Conservation (phyloP, 1,140 invertebrate species). For the Micrasema minimum region DNA sequence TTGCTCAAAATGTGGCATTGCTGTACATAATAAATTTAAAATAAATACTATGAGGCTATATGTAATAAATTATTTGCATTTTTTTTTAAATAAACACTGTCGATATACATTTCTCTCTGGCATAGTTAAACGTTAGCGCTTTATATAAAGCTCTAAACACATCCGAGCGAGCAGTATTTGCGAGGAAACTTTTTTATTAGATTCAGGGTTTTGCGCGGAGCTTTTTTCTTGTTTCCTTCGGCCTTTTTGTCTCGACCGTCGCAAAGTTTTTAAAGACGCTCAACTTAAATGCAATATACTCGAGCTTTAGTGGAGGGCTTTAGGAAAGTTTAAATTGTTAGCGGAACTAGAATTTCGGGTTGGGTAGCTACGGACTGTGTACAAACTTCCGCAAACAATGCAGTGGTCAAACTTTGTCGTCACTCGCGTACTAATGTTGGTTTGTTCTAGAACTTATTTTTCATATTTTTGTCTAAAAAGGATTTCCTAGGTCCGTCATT, state of each 20-base stretch:
- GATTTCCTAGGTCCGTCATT: too few relatives aligned
- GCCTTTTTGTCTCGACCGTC: constrained; percentile 44
- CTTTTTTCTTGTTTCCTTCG: constrained; percentile 33
- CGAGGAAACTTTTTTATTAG: constrained; percentile 54
- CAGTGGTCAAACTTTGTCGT: constrained; percentile 37
- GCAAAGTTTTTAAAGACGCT: constrained; percentile 51
- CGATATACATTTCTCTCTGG: too few relatives aligned
- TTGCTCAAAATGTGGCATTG: too few relatives aligned
- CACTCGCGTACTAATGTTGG: not conserved
- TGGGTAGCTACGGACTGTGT: constrained; percentile 23
- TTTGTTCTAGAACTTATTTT: too few relatives aligned
- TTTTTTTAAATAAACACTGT: too few relatives aligned
- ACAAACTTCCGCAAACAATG: constrained; percentile 32
- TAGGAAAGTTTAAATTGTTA: constrained; percentile 48
- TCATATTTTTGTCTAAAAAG: too few relatives aligned
- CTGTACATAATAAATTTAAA: too few relatives aligned
- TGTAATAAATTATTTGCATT: too few relatives aligned
- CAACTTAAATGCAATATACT: constrained; percentile 54
- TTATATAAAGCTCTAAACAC: too few relatives aligned
- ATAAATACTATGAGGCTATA: too few relatives aligned
- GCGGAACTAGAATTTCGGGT: constrained; percentile 41
- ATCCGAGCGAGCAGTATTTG: constrained; percentile 29
- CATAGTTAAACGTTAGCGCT: too few relatives aligned
- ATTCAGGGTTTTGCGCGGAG: constrained; percentile 49
- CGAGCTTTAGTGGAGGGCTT: constrained; percentile 46